Evolutionary conservation across 2,888 invertebrate species (phyloP).

Genomic region (Bembecia ichneumoniformis): DNA sequence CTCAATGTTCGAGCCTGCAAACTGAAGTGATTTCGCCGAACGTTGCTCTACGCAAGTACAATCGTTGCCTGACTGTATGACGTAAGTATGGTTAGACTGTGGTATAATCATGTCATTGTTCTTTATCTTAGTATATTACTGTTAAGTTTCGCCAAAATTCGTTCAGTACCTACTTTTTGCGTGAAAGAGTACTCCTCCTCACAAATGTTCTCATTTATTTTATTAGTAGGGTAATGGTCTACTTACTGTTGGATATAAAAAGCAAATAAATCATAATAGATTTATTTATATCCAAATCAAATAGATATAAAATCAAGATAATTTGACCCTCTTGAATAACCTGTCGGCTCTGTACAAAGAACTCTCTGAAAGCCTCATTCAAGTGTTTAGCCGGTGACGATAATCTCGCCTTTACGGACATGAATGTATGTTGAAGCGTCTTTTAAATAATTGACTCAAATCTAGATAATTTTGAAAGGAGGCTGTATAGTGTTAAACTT

Average conservation of each 20-base stretch:
- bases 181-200: no score
- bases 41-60: no score
- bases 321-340: neutral
- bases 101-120: no score
- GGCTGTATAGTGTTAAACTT: neutral
- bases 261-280: neutral
- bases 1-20: no score
- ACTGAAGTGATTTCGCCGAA: no score
- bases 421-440: neutral
- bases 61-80: no score
- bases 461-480: neutral
- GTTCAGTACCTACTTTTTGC: no score
- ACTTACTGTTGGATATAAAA: neutral
- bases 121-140: no score
- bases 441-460: neutral
- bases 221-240: no score
- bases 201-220: no score
- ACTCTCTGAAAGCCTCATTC: slow-evolving; percentile 12
- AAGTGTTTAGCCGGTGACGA: slow-evolving; percentile 45
- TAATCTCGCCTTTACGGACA: slow-evolving; percentile 41
- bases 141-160: no score
- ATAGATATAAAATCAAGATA: neutral
- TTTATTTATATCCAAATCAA: neutral
- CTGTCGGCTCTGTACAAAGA: slow-evolving; percentile 20
- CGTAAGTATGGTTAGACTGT: no score